Evolutionary conservation across 37 sponge, comb jelly and placozoan genomes (phyloP), one percentile per base, ranked within the genome.

Genomic region (Chondrosia reniformis): DNA sequence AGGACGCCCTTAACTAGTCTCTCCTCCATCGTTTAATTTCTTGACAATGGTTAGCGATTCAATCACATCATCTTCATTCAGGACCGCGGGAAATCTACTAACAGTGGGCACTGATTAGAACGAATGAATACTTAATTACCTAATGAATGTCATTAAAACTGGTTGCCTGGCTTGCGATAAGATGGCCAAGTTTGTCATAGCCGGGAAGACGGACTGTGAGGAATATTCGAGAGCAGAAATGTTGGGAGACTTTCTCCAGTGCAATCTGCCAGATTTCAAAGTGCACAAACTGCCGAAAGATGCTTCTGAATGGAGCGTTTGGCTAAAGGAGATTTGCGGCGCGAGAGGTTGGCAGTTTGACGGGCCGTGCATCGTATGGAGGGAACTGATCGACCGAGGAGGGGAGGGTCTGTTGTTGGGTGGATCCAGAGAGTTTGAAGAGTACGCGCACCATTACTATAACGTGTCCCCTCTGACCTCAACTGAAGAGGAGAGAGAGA

Each of bases 181-280:
- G 67, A 98, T 98, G 99, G 96, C 96, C 24, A 84, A 89, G 74
- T 93, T 95, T 86, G 94, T 98, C 34, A 63, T 98, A 22, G 86
- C 96, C 38, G 99, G 99, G 10, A 39, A 54, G 46, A 89, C 84
- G 4, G 87, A 83, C 37, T 98, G 94, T 80, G 80, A 91, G 0
- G 55, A 67, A 15, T 94, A 87, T 82, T 89, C 99, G 3, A 64
- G 87, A 61, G 89, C 89, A 19, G 99, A 98, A 86, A 78, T 89
- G 83, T 76, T 98, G 22, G 96, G 90, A 15, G 99, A 98, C 59
- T 74, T 56, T 24, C 76, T 98, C 38, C 59, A 83, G 9, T 83
- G 80, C 4, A 63, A 31, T 9, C 77, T 98, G 19, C 92, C 99
- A 24, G 56, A 86, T 66, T 98, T 98, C 67, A 74, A 81, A 37